These are phyloP conservation scores for Saccopteryx bilineata DNA, from an alignment of 2,113 vertebrate species.

Conservation along the genomic window DNA sequence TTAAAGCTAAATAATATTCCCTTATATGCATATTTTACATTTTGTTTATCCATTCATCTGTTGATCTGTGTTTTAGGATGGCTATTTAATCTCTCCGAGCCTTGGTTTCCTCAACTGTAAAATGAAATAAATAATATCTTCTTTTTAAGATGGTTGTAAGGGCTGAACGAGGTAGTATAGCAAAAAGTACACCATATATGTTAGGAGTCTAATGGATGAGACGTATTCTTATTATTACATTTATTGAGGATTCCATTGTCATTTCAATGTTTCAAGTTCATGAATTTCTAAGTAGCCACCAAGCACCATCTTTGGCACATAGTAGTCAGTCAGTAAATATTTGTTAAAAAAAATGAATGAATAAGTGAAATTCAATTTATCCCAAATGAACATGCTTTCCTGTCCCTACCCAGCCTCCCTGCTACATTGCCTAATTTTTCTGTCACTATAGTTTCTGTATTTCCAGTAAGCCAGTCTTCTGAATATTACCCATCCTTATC, in stretches of 20 bases:
- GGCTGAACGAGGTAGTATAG: neutral
- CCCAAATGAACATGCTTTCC: neutral
- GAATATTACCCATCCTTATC: neutral
- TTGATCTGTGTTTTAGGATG: neutral
- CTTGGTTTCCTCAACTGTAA: conserved; percentile 2
- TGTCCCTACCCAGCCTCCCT: neutral
- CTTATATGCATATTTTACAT: neutral
- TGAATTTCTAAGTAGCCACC: neutral
- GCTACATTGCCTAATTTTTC: neutral
- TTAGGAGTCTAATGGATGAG: neutral
- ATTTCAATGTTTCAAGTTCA: neutral
- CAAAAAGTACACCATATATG: neutral
- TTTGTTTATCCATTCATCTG: neutral
- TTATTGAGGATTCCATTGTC: neutral
- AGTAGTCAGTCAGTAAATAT: neutral
- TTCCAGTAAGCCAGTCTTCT: neutral
- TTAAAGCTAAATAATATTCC: conserved; percentile 13
- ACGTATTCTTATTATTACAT: neutral
- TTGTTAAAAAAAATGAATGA: neutral
- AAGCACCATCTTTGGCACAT: neutral
- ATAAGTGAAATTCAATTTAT: neutral
- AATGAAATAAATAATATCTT: neutral
- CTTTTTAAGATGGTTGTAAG: neutral
- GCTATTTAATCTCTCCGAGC: neutral
- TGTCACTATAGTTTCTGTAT: neutral